These are phyloP conservation scores for Etia nguti DNA, from an alignment of 2,113 vertebrate genomes.

Conservation along the genomic window DNA sequence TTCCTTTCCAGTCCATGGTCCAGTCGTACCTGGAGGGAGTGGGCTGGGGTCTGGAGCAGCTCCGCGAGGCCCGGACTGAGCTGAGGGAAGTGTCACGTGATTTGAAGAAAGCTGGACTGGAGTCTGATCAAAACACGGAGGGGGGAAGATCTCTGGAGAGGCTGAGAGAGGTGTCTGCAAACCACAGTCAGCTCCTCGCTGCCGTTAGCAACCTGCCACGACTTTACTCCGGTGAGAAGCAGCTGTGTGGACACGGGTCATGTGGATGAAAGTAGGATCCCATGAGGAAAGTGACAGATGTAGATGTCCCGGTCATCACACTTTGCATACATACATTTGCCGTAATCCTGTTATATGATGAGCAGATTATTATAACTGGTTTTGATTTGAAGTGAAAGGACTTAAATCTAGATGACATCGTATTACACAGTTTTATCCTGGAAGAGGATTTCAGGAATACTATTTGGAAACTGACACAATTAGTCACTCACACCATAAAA, in stretches of 20 bases:
- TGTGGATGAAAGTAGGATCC: not conserved
- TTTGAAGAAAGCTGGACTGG: slow-evolving; percentile 68
- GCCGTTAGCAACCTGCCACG: slow-evolving; percentile 86
- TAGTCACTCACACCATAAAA: not conserved
- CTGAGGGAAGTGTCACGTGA: slow-evolving; percentile 71
- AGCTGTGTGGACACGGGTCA: not conserved
- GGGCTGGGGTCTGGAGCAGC: slow-evolving; percentile 82
- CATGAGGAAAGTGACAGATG: fast-evolving
- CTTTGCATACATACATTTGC: not conserved
- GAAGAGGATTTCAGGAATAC: not conserved
- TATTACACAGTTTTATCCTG: not conserved
- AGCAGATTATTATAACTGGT: not conserved
- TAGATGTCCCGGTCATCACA: not conserved
- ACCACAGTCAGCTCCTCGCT: slow-evolving; percentile 81
- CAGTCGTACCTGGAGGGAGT: slow-evolving; percentile 95
- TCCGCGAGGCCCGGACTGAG: slow-evolving; percentile 74
- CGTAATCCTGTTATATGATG: not conserved
- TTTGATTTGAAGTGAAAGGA: not conserved
- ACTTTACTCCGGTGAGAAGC: slow-evolving; percentile 81
- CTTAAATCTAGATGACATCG: not conserved
- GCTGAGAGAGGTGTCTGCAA: slow-evolving; percentile 70
- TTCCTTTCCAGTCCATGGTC: slow-evolving; percentile 78
- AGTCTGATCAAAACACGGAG: slow-evolving; percentile 66
- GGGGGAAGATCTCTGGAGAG: slow-evolving; percentile 67
- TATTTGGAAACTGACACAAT: not conserved